A percentile compares a stretch with the other conserved stretches of the same genome.
Evolutionary conservation across 2,888 invertebrate genomes (phyloP).

Genomic region (Phalera bucephala): DNA sequence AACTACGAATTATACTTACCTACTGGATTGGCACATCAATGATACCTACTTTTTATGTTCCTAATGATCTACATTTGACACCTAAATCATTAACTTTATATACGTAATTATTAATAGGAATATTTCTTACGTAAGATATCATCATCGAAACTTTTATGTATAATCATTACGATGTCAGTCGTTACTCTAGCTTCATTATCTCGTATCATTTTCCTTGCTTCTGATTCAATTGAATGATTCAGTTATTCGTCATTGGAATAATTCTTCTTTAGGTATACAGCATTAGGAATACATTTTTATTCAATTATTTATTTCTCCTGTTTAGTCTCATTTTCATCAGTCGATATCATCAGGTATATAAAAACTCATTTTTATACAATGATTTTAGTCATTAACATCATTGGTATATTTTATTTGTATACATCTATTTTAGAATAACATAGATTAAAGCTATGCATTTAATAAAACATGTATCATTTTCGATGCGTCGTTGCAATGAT

Average conservation of each 20-base stretch:
- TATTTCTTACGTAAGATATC: conserved; percentile 35
- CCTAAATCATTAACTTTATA: conserved; percentile 35
- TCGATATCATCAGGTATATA: conserved; percentile 43
- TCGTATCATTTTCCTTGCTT: conserved; percentile 15
- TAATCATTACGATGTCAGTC: conserved; percentile 35
- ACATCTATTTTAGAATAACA: conserved; percentile 51
- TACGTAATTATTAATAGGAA: conserved; percentile 49
- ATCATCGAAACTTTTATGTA: conserved; percentile 23
- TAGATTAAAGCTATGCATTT: conserved; percentile 53
- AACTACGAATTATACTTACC: conserved; percentile 28
- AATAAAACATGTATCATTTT: conserved; percentile 40
- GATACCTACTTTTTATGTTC: conserved; percentile 32
- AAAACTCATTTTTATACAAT: conserved; percentile 36
- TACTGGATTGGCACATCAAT: conserved; percentile 54
- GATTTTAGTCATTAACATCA: conserved; percentile 33
- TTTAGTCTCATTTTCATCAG: conserved; percentile 60
- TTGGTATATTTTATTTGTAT: conserved; percentile 37
- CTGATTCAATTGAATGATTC: not conserved
- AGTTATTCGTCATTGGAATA: conserved; percentile 8
- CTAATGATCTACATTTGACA: conserved; percentile 46
- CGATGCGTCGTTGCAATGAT: conserved; percentile 50
- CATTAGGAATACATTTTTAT: conserved; percentile 21
- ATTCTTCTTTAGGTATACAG: conserved; percentile 11
- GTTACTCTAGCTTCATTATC: conserved; percentile 21
- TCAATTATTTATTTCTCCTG: conserved; percentile 33